Base-by-base conservation (phyloP, 2,113 vertebrate genomes). In the Plecturocebus donacophilus region DNA sequence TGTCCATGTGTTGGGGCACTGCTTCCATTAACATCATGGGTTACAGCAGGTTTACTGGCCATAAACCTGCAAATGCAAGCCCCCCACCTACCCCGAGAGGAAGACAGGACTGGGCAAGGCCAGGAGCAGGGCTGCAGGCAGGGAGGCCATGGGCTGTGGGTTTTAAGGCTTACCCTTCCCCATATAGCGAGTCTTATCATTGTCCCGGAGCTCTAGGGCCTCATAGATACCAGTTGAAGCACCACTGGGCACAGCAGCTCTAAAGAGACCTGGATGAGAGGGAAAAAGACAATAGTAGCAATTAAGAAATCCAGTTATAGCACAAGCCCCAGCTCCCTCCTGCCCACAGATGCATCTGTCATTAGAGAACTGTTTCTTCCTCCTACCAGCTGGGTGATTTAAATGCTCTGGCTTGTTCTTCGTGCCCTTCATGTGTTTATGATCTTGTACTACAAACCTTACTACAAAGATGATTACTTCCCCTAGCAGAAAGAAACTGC, bases 181-280 rank as follows among this genome's bases (percentile, higher is more conserved):
- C 99, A 99, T 83, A 97, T 99, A 99, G 92, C 99, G 99, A 0
- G 99, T 99, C 98, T 99, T 99, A 98, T 99, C 99, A 98, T 99
- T 99, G 99, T 99, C 99, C 64, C 99, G 99, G 61, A 99, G 99
- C 97, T 99, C 99, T 87, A 99, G 99, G 85, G 99, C 99, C 97
- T 99, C 99, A 6, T 99, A 99, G 98, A 99, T 99, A 11, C 99
- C 99, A 27, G 99, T 99, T 35, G 99, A 99, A 75, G 99, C 99
- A 20, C 99, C 99, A 0, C 99, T 99, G 97, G 99, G 99, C 89
- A 99, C 99, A 47, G 99, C 99, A 30, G 99, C 99, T 98, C 99
- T 99, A 98, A 99, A 99, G 30, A 99, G 99, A 98, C 99, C 99
- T 99, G 97, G 1, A 38, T 32, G 8, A 12, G 35, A 30, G 10